Evolutionary conservation across 1,140 invertebrate species (phyloP).

Genomic region (Drosophila setifemur): DNA sequence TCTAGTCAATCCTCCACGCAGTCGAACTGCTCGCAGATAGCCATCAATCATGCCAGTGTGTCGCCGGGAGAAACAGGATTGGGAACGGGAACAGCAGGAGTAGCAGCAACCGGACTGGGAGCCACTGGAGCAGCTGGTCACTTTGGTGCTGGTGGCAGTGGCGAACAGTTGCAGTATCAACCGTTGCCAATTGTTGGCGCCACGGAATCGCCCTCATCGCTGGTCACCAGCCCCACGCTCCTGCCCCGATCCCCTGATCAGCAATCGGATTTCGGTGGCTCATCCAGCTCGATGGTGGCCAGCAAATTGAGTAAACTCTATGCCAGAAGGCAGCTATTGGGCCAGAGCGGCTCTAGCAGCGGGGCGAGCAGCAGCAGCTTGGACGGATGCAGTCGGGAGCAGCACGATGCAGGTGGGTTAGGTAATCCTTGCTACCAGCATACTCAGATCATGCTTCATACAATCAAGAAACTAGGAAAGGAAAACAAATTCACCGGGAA

Average conservation of each 20-base stretch:
- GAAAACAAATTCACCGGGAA: too few relatives aligned
- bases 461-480: too few relatives aligned
- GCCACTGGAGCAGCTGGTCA: slow-evolving; percentile 50
- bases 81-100: not conserved
- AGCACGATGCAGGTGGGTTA: slow-evolving; percentile 55
- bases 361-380: slow-evolving; percentile 44
- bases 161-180: slow-evolving; percentile 66
- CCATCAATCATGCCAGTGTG: not conserved
- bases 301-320: slow-evolving; percentile 75
- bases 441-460: not conserved
- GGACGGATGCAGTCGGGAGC: slow-evolving; percentile 42
- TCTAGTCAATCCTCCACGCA: slow-evolving; percentile 81
- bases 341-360: slow-evolving; percentile 36
- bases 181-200: slow-evolving; percentile 54
- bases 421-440: too few relatives aligned
- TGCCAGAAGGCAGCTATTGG: slow-evolving; percentile 59
- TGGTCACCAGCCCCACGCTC: slow-evolving; percentile 14
- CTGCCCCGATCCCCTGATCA: slow-evolving; percentile 24
- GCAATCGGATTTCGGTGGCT: slow-evolving; percentile 3
- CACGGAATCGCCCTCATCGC: not conserved
- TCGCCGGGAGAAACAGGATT: not conserved
- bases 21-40: slow-evolving; percentile 76
- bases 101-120: slow-evolving; percentile 16
- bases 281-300: slow-evolving; percentile 20
- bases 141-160: slow-evolving; percentile 43